Evolutionary conservation across 92 coral and sea anemone species (phyloP), one percentile per base, ranked within the genome.

Genomic region (Siderastrea radians): DNA sequence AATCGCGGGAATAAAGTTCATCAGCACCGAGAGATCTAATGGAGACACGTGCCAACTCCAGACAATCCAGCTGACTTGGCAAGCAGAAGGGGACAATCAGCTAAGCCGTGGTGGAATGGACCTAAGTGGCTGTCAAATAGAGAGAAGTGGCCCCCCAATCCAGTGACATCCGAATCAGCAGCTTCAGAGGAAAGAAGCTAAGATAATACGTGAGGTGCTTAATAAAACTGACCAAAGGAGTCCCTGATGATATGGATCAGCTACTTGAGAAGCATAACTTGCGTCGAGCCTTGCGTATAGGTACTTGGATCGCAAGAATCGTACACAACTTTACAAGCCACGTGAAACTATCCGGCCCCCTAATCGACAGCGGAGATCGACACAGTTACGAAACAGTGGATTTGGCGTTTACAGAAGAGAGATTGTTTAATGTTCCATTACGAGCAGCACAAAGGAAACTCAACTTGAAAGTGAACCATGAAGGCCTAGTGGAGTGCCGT

Each of bases 261-360:
- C 85, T 91, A 6, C 11, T 65, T 62, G 75, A 71, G 52, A 65
- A 49, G 58, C 90, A 85, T 59, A 87, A 86, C 79, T 84, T 86
- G 16, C 84, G 50, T 3, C 84, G 80, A 7, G 64, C 93, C n/a
- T 85, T 86, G 67, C 81, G 88, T 4, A 69, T 87, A 9, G 85
- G 69, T 48, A 91, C 85, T 43, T 82, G 86, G 86, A 57, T 82
- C 26, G 15, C 75, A 71, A 26, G 38, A 26, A 26, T 26, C 38
- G 38, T 26, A 26, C 38, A 26, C 38, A 26, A 26, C 38, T 26
- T 26, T 26, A 26, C 38, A 26, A 26, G 38, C 38, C 38, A 26
- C 38, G 38, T 26, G 38, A 26, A 26, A 26, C 38, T 26, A 26
- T 26, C 38, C 38, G 38, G 38, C 38, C 38, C 38, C 38, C 38